A percentile compares a stretch with the other conserved stretches of the same genome.
These are phyloP conservation scores for Alsophila aescularia DNA, from an alignment of 2,888 invertebrate species.

Conservation along the genomic window DNA sequence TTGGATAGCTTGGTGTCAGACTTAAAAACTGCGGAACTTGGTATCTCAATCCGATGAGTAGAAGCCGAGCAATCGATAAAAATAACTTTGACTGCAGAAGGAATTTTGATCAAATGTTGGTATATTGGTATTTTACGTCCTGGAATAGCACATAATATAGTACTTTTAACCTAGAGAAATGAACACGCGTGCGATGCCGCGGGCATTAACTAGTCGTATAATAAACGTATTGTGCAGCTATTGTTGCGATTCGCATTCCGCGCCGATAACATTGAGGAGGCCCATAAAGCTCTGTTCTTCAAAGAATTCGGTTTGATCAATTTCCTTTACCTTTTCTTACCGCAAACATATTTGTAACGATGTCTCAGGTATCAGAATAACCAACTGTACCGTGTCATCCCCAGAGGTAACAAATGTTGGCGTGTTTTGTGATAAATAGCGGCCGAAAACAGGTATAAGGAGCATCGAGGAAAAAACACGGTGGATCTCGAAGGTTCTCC, in stretches of 20 bases:
- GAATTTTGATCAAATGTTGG: too few species aligned
- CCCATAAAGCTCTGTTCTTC: background rate
- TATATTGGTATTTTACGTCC: too few species aligned
- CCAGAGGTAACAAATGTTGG: constrained; percentile 27
- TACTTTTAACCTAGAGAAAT: too few species aligned
- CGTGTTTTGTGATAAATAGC: constrained; percentile 27
- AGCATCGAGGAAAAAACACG: constrained; percentile 24
- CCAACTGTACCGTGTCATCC: constrained; percentile 13
- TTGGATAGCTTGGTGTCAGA: too few species aligned
- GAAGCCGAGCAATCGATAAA: too few species aligned
- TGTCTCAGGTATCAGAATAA: background rate
- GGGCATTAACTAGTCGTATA: too few species aligned
- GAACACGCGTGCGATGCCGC: too few species aligned
- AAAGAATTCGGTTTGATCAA: background rate
- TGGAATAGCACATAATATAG: too few species aligned
- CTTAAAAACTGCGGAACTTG: too few species aligned
- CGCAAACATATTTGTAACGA: constrained; percentile 1
- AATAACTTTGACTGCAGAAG: too few species aligned
- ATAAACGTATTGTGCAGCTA: background rate
- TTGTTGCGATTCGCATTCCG: background rate
- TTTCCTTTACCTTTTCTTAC: background rate
- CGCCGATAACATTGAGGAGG: background rate
- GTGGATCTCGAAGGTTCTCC: constrained; percentile 22
- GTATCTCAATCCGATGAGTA: too few species aligned
- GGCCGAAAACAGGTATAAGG: constrained; percentile 22